A percentile compares a stretch with the other conserved stretches of the same genome.
These are phyloP conservation scores for Tachina grossa DNA, from an alignment of 2,888 invertebrate genomes.

Conservation along the genomic window DNA sequence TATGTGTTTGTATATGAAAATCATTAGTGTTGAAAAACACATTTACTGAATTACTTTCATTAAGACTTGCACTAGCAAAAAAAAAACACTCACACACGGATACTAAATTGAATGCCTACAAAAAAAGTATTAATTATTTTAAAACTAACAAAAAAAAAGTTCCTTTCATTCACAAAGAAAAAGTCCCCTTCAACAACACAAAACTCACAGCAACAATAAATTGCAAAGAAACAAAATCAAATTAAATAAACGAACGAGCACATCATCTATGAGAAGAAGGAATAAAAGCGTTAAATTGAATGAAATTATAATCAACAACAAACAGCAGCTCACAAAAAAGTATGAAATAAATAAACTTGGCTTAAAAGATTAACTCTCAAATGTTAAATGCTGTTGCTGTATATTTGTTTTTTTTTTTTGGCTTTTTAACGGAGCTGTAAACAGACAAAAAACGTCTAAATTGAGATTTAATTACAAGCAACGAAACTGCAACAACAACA, in stretches of 20 bases:
- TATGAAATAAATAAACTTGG: constrained; percentile 53
- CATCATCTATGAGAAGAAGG: constrained; percentile 61
- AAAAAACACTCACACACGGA: not conserved
- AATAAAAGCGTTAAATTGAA: constrained; percentile 66
- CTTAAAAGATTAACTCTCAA: constrained; percentile 63
- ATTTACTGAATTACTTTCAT: constrained; percentile 71
- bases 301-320: constrained; percentile 59
- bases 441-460: constrained; percentile 56
- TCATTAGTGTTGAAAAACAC: constrained; percentile 66
- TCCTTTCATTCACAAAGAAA: constrained; percentile 65
- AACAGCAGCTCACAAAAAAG: constrained; percentile 5
- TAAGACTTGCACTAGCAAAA: constrained; percentile 57
- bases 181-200: constrained; percentile 56
- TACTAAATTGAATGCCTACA: constrained; percentile 13
- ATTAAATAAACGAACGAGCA: constrained; percentile 21
- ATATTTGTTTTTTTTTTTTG: constrained; percentile 5
- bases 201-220: not conserved
- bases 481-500: constrained; percentile 9
- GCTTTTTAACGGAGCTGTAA: constrained; percentile 42
- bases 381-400: constrained; percentile 16
- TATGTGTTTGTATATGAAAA: constrained; percentile 23
- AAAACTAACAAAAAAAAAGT: constrained; percentile 43
- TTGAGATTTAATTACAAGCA: constrained; percentile 71
- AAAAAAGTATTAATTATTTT: constrained; percentile 64
- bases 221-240: not conserved